Conservation (phyloP, 2,888 invertebrate species). For the Pycnomerus fuliginosus region DNA sequence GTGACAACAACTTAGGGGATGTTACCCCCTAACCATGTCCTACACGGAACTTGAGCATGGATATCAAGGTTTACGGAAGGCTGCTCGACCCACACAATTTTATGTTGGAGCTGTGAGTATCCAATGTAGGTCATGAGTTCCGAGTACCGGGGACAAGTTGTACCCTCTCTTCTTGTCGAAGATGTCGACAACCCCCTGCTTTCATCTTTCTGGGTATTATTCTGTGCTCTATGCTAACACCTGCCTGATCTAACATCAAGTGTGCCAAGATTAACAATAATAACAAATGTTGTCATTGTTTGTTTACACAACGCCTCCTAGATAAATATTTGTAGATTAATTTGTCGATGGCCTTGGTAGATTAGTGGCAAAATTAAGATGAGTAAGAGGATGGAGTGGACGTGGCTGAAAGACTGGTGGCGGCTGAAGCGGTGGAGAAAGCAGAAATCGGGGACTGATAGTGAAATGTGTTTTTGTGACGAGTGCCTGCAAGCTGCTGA, state of each 20-base stretch:
- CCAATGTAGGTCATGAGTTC: slow-evolving; percentile 28
- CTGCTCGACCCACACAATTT: slow-evolving; percentile 64
- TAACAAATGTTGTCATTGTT: no score
- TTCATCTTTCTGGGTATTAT: slow-evolving; percentile 35
- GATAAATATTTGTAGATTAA: no score
- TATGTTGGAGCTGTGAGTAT: slow-evolving; percentile 70
- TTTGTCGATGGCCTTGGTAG: no score
- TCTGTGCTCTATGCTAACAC: background rate
- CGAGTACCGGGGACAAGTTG: slow-evolving; percentile 17
- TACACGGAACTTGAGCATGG: slow-evolving; percentile 92
- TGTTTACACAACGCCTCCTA: no score
- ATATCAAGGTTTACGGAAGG: slow-evolving; percentile 82
- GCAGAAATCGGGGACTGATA: slow-evolving; percentile 56
- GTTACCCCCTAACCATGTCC: slow-evolving; percentile 62
- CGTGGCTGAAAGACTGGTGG: slow-evolving; percentile 82
- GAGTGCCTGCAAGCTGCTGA: slow-evolving; percentile 58
- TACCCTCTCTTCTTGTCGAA: slow-evolving; percentile 45
- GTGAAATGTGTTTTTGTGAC: slow-evolving; percentile 75
- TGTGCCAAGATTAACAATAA: no score
- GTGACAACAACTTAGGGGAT: slow-evolving; percentile 1
- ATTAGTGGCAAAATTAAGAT: no score
- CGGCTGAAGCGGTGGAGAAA: slow-evolving; percentile 69
- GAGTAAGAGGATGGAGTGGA: slow-evolving; percentile 69
- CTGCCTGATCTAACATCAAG: no score
- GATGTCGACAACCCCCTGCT: slow-evolving; percentile 44